Evolutionary conservation across 37 sponge, comb jelly and placozoan genomes (phyloP), one percentile per base, ranked within the genome.

Genomic region (Diacarnus erythraeanus): DNA sequence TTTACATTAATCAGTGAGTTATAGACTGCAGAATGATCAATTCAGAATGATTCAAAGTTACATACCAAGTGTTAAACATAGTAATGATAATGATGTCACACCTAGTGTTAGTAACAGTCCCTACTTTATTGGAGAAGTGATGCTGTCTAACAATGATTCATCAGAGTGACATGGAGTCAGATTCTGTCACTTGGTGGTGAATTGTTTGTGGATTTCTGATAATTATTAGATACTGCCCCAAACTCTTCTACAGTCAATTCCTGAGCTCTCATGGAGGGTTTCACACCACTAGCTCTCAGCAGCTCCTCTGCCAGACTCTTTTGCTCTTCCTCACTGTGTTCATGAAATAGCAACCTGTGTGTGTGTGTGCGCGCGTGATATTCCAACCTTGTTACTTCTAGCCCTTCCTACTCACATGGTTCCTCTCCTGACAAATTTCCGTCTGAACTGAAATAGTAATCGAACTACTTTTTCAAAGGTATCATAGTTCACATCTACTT

Each of bases 381-480:
- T 20, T 54, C 2, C 23, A 8, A 3, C 72, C 42, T 42, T n/a
- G n/a, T n/a, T n/a, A n/a, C n/a, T n/a, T n/a, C n/a, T n/a, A n/a
- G n/a, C n/a, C n/a, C n/a, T n/a, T 40, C 12, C 37, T 10, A 68
- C 69, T 41, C 21, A 93, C 90, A 57, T 79, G 34, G 91, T 80
- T 57, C 79, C 84, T 39, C 79, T 86, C 25, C 80, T 83, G 59
- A 96, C 76, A 33, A 66, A 76, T 36, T 89, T 92, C 25, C 96
- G 63, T 54, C 94, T 79, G 42, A 80, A 82, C 47, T 81, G 80
- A 42, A 96, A 96, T 58, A 96, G 41, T 21, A 82, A 43, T 75
- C 80, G 81, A 27, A 92, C 93, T 15, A 96, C 83, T 23, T 18
- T 78, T 79, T 96, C 96, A 22, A 96, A 22, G 1, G 71, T 72